A percentile compares a stretch with the other conserved stretches of the same genome.
These are phyloP conservation scores for Nymphalis urticae DNA, from an alignment of 2,888 invertebrate species.

Conservation along the genomic window DNA sequence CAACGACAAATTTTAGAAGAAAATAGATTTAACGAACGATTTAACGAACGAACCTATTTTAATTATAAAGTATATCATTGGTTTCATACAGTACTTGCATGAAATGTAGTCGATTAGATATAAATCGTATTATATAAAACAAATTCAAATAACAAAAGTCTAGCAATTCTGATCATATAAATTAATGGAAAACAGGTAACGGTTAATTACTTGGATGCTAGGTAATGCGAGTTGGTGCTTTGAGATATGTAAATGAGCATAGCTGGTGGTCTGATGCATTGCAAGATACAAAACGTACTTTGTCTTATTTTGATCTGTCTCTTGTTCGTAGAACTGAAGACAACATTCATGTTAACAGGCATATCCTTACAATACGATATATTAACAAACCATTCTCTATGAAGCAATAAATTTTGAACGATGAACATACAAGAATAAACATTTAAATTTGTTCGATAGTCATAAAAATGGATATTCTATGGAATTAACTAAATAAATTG, in stretches of 20 bases:
- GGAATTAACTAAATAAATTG: no score
- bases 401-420: constrained; percentile 22
- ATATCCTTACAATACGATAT: constrained; percentile 26
- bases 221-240: constrained; percentile 9
- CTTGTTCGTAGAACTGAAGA: constrained; percentile 32
- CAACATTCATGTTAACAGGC: constrained; percentile 38
- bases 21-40: constrained; percentile 15
- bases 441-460: constrained; percentile 26
- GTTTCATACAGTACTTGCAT: background rate
- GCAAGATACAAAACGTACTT: constrained; percentile 42
- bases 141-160: background rate
- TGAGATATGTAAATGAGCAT: constrained; percentile 64
- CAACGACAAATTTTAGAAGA: constrained; percentile 12
- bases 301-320: constrained; percentile 46
- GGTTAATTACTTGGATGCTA: constrained; percentile 10
- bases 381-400: constrained; percentile 28
- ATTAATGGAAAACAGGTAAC: constrained; percentile 3
- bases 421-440: background rate
- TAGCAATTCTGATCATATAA: background rate
- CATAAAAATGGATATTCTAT: background rate
- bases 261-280: constrained; percentile 64
- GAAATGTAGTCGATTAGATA: background rate
- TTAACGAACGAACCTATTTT: background rate
- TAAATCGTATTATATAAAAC: background rate
- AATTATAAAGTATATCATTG: background rate